Conservation (phyloP, 2,888 invertebrate species). For the Epicampocera succincta region DNA sequence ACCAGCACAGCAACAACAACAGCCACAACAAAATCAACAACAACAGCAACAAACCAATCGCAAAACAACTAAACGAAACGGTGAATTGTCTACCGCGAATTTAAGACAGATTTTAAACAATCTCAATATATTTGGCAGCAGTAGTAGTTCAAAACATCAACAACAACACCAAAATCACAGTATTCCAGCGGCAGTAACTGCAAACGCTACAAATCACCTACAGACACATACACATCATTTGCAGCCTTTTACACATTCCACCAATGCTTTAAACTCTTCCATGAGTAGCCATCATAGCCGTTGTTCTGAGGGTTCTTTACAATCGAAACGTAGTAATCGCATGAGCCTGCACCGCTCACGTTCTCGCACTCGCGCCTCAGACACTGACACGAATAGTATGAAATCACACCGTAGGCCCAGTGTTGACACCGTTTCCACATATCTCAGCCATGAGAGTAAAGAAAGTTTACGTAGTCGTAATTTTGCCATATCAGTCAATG, state of each 20-base stretch:
- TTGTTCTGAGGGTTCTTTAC: conserved; percentile 80
- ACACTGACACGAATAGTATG: conserved; percentile 85
- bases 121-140: conserved; percentile 87
- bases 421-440: conserved; percentile 93
- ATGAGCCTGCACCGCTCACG: conserved; percentile 80
- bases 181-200: conserved; percentile 8
- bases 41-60: conserved; percentile 63
- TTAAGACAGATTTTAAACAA: conserved; percentile 90
- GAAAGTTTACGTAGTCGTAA: conserved; percentile 85
- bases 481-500: conserved; percentile 84
- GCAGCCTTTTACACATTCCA: conserved; percentile 77
- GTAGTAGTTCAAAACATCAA: conserved; percentile 75
- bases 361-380: conserved; percentile 81
- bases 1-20: conserved; percentile 49
- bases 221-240: conserved; percentile 72
- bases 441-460: conserved; percentile 92
- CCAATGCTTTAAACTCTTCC: conserved; percentile 78
- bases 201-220: conserved; percentile 45
- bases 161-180: conserved; percentile 56
- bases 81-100: conserved; percentile 83
- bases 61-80: conserved; percentile 77
- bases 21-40: conserved; percentile 28
- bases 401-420: conserved; percentile 91
- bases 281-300: conserved; percentile 81
- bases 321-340: conserved; percentile 78